Conservation (phyloP, 2,113 vertebrate genomes). For the Tylochromis polylepis region DNA sequence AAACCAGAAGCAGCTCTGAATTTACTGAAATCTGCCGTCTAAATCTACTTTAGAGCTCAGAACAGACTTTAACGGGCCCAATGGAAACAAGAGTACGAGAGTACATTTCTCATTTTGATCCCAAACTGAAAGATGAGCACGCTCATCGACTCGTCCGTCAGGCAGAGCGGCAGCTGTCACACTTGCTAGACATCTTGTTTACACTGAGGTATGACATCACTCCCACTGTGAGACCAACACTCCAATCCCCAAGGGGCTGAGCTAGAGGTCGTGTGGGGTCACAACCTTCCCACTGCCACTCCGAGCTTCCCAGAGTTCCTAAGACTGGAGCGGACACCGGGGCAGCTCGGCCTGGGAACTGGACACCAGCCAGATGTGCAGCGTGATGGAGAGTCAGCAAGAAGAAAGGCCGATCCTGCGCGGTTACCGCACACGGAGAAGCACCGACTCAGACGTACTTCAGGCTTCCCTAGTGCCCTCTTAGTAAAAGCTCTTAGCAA, state of each 20-base stretch:
- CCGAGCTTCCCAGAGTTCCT: slow-evolving; percentile 59
- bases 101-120: background rate
- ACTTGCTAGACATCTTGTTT: slow-evolving; percentile 49
- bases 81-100: background rate
- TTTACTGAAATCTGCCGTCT: background rate
- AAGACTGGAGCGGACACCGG: slow-evolving; percentile 35
- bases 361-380: slow-evolving; percentile 47
- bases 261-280: slow-evolving; percentile 51
- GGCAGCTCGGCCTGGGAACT: slow-evolving; percentile 70
- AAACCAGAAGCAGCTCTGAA: background rate
- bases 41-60: background rate
- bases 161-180: slow-evolving; percentile 15
- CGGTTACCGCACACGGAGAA: background rate
- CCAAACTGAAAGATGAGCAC: background rate
- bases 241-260: slow-evolving; percentile 39
- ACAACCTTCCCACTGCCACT: slow-evolving; percentile 71
- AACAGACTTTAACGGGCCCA: background rate
- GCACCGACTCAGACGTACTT: background rate
- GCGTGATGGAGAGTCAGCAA: background rate
- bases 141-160: slow-evolving; percentile 17
- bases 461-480: slow-evolving; percentile 29
- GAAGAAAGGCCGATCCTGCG: background rate
- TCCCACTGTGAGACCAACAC: slow-evolving; percentile 57
- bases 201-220: slow-evolving; percentile 61
- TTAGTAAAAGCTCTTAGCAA: background rate